These are phyloP conservation scores for Lepisosteus osseus DNA, from an alignment of 2,113 vertebrate genomes.

Conservation along the genomic window DNA sequence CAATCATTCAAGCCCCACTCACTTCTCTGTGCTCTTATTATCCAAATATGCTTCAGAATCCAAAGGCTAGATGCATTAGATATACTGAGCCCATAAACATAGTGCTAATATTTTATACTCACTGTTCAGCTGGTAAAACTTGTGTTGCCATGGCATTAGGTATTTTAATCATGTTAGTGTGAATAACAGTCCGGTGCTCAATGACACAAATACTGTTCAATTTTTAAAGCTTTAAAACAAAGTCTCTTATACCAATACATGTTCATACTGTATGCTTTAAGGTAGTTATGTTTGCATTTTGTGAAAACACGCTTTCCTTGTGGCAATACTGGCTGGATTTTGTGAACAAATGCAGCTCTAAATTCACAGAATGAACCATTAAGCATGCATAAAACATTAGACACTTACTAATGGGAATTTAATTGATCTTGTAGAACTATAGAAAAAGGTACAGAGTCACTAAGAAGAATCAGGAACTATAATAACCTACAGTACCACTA, in stretches of 20 bases:
- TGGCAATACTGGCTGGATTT: background rate
- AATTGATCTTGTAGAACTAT: constrained; percentile 15
- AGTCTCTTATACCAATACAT: background rate
- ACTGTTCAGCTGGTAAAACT: background rate
- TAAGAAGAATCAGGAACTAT: constrained; percentile 6
- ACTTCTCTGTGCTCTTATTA: background rate
- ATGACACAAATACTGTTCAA: background rate
- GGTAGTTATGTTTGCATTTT: too few relatives aligned
- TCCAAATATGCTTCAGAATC: background rate
- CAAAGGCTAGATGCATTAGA: constrained; percentile 1
- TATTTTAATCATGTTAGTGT: constrained; percentile 25
- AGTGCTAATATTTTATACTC: background rate
- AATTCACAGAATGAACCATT: constrained; percentile 21
- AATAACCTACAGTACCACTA: too few relatives aligned
- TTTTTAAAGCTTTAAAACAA: background rate
- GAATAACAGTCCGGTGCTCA: background rate
- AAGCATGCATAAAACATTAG: constrained; percentile 19
- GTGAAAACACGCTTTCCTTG: background rate
- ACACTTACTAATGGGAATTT: constrained; percentile 22
- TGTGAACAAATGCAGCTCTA: constrained; percentile 4
- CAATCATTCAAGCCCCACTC: background rate
- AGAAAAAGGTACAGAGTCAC: constrained; percentile 2
- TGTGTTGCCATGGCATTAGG: constrained; percentile 48
- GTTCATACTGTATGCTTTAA: background rate
- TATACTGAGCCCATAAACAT: background rate